Evolutionary conservation across 2,888 invertebrate species (phyloP), one percentile per base, ranked within the genome.

Genomic region (Rhogogaster chlorosoma): DNA sequence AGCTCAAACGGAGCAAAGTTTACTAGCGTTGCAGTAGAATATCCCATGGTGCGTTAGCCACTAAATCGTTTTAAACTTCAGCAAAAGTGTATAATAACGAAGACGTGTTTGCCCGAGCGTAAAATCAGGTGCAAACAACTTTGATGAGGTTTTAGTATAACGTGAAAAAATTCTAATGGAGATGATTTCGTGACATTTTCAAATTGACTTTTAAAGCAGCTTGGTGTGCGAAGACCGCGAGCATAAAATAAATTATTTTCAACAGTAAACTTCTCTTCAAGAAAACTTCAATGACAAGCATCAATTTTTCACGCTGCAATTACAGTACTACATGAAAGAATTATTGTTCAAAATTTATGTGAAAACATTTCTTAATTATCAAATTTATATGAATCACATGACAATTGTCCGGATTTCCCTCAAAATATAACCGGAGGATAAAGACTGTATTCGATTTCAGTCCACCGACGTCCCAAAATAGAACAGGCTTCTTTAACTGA

Each of bases 1-100:
- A 80, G 57, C 61, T 80, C 80, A 80, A 80, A 80, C 57, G 38
- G 61, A 61, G 57, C 22, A 38, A 36, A 22, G n/a, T 80, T 80
- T 57, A 38, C 5, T 80, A 22, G 61, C 32, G 7, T 38, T 80
- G 61, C 61, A 80, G 57, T 61, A 38, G 80, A 61, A 80, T 80
- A 80, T 80, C 15, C n/a, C 49, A 29, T 18, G 77, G 18, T 77
- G 53, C 77, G 77, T 77, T 49, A 77, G 29, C 77, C 77, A 53
- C 49, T 45, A 26, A 77, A 73, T 73, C 71, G 71, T 42, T 42
- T 73, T 9, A 73, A 73, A 42, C 71, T 42, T 38, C 77, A 53
- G 77, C 53, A 3, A 77, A 77, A 77, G 32, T 29, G 53, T 77
- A 49, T 53, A 49, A 32, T n/a, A 53, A 53, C 77, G 77, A 77